phyloP scores from a whole-genome alignment of 2,797 vertebrate genomes.

The Taenioides sp. region DNA sequence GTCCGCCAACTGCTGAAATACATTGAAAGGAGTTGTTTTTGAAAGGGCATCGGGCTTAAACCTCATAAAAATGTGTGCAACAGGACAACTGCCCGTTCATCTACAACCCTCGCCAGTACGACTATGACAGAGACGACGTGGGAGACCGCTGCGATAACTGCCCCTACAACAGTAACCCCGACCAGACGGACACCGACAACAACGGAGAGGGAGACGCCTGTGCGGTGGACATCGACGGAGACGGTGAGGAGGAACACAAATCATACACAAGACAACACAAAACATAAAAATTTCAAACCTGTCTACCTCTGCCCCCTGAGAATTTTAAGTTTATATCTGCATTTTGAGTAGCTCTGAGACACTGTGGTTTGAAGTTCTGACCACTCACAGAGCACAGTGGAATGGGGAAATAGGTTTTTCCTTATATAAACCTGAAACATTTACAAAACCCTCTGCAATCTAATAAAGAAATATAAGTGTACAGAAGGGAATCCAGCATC shows the following conservation, averaged over 20 bases:
- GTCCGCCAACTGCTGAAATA: background rate
- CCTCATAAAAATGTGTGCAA: slow-evolving; percentile 13
- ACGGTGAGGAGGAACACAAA: slow-evolving; percentile 77
- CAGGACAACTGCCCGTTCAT: slow-evolving; percentile 96
- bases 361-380: too few species aligned
- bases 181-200: slow-evolving; percentile 94
- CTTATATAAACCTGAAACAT: too few species aligned
- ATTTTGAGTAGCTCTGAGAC: too few species aligned
- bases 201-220: slow-evolving; percentile 98
- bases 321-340: too few species aligned
- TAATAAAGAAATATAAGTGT: too few species aligned
- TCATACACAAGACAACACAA: slow-evolving; percentile 28
- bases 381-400: too few species aligned
- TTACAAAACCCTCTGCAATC: too few species aligned
- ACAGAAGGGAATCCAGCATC: too few species aligned
- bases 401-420: too few species aligned
- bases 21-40: background rate
- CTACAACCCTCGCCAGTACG: slow-evolving; percentile 95
- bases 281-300: background rate
- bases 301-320: too few species aligned
- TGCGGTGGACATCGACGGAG: slow-evolving; percentile 96
- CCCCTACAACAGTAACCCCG: slow-evolving; percentile 92
- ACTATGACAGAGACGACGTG: slow-evolving; percentile 93
- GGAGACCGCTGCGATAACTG: slow-evolving; percentile 98
- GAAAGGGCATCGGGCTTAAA: background rate